Percentiles rank a stretch among this genome's conserved stretches.
These are phyloP conservation scores for Colinus virginianus DNA, from an alignment of 2,113 vertebrate genomes.

Conservation along the genomic window DNA sequence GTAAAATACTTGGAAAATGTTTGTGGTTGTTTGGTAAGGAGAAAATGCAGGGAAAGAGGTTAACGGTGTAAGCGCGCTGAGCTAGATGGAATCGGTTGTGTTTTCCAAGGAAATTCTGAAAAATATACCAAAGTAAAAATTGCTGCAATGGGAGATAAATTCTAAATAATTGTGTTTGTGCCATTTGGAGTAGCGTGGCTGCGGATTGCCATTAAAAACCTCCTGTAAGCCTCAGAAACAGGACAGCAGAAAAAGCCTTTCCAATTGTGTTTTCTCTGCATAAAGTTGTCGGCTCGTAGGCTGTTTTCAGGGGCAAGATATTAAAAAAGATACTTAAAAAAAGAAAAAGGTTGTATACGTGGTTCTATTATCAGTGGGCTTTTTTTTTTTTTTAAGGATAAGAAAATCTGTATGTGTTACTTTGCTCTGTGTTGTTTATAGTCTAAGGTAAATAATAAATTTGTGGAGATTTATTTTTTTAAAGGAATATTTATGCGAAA, in stretches of 20 bases:
- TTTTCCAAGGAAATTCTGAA: slow-evolving; percentile 60
- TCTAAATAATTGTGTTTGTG: slow-evolving; percentile 44
- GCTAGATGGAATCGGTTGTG: slow-evolving; percentile 34
- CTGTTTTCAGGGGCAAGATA: background rate
- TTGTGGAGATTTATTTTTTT: slow-evolving; percentile 35
- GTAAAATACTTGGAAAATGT: slow-evolving; percentile 42
- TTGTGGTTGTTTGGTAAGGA: background rate
- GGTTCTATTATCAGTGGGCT: background rate
- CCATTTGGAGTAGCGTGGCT: background rate
- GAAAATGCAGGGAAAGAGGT: slow-evolving; percentile 38
- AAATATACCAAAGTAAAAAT: slow-evolving; percentile 58
- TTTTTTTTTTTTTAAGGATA: background rate
- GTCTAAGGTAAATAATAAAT: slow-evolving; percentile 53
- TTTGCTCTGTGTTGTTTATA: slow-evolving; percentile 50
- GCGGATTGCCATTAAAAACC: slow-evolving; percentile 55
- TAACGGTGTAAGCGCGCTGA: slow-evolving; percentile 18
- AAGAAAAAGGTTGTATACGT: background rate
- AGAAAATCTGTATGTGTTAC: slow-evolving; percentile 1
- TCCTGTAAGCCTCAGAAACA: slow-evolving; percentile 28
- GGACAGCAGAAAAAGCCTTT: slow-evolving; percentile 36
- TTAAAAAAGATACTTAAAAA: slow-evolving; percentile 55
- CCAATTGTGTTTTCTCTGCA: slow-evolving; percentile 35
- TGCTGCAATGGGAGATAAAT: slow-evolving; percentile 54
- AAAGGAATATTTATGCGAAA: slow-evolving; percentile 22
- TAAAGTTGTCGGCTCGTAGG: slow-evolving; percentile 25